phyloP scores from a whole-genome alignment of 2,888 invertebrate species.

The Himalopsyche tibetana region DNA sequence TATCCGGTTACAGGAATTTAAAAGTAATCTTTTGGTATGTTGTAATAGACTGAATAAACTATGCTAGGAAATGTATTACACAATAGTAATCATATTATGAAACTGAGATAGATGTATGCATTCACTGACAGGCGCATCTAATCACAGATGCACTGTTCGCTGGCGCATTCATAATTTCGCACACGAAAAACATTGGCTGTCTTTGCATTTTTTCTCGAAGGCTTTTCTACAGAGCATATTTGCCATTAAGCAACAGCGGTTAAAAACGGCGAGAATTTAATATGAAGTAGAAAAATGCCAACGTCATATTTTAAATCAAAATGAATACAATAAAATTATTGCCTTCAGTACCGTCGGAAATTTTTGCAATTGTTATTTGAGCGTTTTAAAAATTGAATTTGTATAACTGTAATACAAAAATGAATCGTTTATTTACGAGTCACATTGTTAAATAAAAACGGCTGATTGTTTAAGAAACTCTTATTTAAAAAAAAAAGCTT shows the following conservation, averaged over 20 bases:
- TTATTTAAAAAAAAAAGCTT: too few species aligned
- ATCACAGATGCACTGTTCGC: conserved; percentile 17
- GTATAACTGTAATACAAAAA: too few species aligned
- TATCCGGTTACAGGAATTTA: too few species aligned
- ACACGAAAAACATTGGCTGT: conserved; percentile 5
- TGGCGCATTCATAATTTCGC: background rate
- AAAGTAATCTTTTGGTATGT: too few species aligned
- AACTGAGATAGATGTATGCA: background rate
- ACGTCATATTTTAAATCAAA: background rate
- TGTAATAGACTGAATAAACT: too few species aligned
- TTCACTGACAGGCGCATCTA: background rate
- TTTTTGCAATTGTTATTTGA: background rate
- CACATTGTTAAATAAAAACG: too few species aligned
- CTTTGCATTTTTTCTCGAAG: conserved; percentile 6
- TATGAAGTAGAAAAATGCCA: background rate
- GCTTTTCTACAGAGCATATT: background rate
- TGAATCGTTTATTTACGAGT: too few species aligned
- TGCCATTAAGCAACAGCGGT: background rate
- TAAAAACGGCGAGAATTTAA: background rate
- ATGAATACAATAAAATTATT: conserved; percentile 6
- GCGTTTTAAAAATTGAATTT: too few species aligned
- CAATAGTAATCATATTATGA: conserved; percentile 5
- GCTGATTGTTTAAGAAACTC: too few species aligned
- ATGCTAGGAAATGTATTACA: background rate
- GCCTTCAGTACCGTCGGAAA: background rate